These are phyloP conservation scores for Felis catus DNA, from an alignment of 2,113 vertebrate species.

Conservation along the genomic window DNA sequence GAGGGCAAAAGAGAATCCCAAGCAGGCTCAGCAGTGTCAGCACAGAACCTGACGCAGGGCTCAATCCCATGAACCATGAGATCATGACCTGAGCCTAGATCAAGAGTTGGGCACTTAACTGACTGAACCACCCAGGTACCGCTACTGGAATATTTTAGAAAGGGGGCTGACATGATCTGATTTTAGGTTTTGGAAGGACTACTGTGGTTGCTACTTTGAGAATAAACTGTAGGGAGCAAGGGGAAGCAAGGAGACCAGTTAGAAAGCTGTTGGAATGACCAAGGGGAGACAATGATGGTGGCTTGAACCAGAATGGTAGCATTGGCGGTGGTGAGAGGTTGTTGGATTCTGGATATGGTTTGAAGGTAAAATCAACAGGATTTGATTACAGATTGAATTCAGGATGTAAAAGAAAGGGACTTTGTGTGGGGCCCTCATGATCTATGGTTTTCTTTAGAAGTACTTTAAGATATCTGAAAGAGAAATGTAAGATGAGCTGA, in stretches of 20 bases:
- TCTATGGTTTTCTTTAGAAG: background rate
- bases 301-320: background rate
- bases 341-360: background rate
- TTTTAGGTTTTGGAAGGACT: background rate
- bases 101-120: too few species aligned
- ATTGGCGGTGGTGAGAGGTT: background rate
- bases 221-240: background rate
- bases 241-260: background rate
- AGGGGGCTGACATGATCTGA: background rate
- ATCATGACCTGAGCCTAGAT: too few species aligned
- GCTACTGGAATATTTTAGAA: background rate
- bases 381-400: slow-evolving; percentile 13
- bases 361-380: background rate
- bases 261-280: background rate
- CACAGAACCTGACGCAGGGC: too few species aligned
- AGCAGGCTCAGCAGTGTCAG: too few species aligned
- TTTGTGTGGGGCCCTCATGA: background rate
- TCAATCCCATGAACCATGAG: too few species aligned
- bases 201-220: background rate
- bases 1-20: too few species aligned
- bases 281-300: background rate
- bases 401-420: background rate
- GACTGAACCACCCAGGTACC: background rate
- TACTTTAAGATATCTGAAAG: slow-evolving; percentile 2
- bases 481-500: background rate